Percentiles rank a stretch among this genome's conserved stretches.
These are phyloP conservation scores for Drosophila persimilis DNA, from an alignment of 1,140 invertebrate species.

Conservation along the genomic window DNA sequence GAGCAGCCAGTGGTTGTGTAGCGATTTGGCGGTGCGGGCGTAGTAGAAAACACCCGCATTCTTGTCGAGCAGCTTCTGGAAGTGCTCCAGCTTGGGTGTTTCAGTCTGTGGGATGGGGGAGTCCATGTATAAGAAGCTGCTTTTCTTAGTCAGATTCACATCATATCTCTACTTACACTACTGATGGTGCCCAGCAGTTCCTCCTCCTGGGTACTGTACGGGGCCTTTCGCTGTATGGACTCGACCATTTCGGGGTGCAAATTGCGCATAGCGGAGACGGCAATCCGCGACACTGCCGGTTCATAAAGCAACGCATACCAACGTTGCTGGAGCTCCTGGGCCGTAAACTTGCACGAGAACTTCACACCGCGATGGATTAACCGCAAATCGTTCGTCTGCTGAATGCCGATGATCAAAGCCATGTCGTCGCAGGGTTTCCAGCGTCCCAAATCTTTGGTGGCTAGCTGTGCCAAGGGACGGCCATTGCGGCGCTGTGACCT, in stretches of 20 bases:
- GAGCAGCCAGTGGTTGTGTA: constrained; percentile 95
- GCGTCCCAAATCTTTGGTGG: constrained; percentile 93
- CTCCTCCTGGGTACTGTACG: constrained; percentile 96
- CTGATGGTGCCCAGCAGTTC: constrained; percentile 91
- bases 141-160: neutral
- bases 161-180: constrained; percentile 86
- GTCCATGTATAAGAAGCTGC: neutral
- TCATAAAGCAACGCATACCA: constrained; percentile 98
- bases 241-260: constrained; percentile 95
- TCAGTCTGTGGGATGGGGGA: constrained; percentile 51
- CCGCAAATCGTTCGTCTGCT: constrained; percentile 95
- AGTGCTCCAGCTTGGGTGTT: constrained; percentile 89
- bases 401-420: constrained; percentile 95
- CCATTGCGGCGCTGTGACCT: constrained; percentile 85
- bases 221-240: constrained; percentile 92
- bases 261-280: constrained; percentile 95
- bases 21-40: constrained; percentile 92
- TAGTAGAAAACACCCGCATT: constrained; percentile 94
- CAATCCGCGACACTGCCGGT: constrained; percentile 92
- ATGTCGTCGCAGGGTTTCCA: constrained; percentile 99
- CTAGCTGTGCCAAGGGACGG: constrained; percentile 86
- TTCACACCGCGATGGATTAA: constrained; percentile 96
- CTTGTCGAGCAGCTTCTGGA: constrained; percentile 93
- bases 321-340: constrained; percentile 96
- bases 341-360: constrained; percentile 97